Evolutionary conservation across 2,888 invertebrate genomes (phyloP).

Genomic region (Synanthedon vespiformis): DNA sequence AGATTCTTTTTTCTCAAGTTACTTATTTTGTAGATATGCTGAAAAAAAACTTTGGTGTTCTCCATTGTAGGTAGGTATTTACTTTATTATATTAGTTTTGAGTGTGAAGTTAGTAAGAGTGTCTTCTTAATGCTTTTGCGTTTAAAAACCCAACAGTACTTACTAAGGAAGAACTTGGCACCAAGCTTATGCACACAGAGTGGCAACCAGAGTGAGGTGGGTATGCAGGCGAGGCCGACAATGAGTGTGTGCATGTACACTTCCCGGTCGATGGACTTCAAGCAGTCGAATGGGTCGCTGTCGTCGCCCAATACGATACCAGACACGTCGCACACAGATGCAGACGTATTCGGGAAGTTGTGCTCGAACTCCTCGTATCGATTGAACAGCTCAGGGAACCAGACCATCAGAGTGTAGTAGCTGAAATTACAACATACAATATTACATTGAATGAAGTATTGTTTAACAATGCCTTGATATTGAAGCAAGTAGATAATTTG

Average conservation of each 20-base stretch:
- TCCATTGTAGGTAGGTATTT: too few relatives aligned
- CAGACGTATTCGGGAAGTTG: slow-evolving; percentile 74
- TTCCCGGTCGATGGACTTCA: slow-evolving; percentile 72
- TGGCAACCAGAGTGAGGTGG: slow-evolving; percentile 83
- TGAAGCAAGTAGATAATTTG: too few relatives aligned
- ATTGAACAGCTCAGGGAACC: slow-evolving; percentile 91
- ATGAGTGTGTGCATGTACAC: slow-evolving; percentile 84
- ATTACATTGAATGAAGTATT: neutral
- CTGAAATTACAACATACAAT: slow-evolving; percentile 55
- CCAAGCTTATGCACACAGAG: slow-evolving; percentile 84
- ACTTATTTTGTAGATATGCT: too few relatives aligned
- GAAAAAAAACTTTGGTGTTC: too few relatives aligned
- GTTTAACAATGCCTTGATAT: too few relatives aligned
- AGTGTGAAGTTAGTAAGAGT: too few relatives aligned
- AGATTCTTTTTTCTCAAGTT: too few relatives aligned
- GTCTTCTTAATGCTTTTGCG: too few relatives aligned
- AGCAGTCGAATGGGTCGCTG: slow-evolving; percentile 70
- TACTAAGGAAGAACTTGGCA: slow-evolving; percentile 85
- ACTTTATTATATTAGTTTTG: too few relatives aligned
- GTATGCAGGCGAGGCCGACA: slow-evolving; percentile 83
- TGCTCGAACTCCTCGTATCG: slow-evolving; percentile 83
- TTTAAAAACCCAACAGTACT: slow-evolving; percentile 24
- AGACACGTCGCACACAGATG: slow-evolving; percentile 84
- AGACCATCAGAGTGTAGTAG: slow-evolving; percentile 91
- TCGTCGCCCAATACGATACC: slow-evolving; percentile 69